Base-by-base conservation (phyloP, 1,140 invertebrate genomes). In the Grapholita molesta region DNA sequence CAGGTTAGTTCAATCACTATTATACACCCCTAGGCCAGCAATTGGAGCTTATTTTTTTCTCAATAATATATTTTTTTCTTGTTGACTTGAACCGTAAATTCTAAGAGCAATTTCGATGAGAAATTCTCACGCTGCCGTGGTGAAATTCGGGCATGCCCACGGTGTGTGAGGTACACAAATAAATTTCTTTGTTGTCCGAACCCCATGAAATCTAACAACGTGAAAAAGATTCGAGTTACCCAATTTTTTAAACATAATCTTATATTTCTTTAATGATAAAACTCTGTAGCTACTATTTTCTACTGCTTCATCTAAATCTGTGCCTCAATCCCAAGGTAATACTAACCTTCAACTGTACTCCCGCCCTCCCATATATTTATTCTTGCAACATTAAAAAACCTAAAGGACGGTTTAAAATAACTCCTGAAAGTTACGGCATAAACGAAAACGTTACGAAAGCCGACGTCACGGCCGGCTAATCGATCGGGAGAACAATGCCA, bases 1-100 rank as follows among this genome's bases (percentile, higher is more conserved):
- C 89, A 91, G 89, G 85, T 90, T 90, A 87, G 84, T 89, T 89
- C 87, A 88, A 88, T 88, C 84, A 89, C 85, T 90, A 86, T 85
- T 83, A 88, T 84, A 84, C 80, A 80, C 80, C 88, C 82, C 77
- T 80, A 71, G 84, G 88, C 87, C 73, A 80, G 78, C 80, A 84
- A 87, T 88, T 85, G 75, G 75, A 84, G 80, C 78, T 79, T 81
- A 81, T 91, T 90, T 90, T n/a, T 87, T 89, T 88, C 77, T 79
- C 73, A 77, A 73, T 82, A 86, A 86, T 84, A 82, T 83, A 74
- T 85, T 89, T 89, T 86, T 88, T 80, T 82, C 70, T 30, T 25
- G 30, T 28, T 67, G 24, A 53, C 52, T 68, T 18, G 48, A 23
- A 24, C 48, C 66, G 24, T 67, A 52, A 48, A 79, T 80, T 78